phyloP scores from a whole-genome alignment of 2,797 vertebrate species.

The Rhinophrynus dorsalis region DNA sequence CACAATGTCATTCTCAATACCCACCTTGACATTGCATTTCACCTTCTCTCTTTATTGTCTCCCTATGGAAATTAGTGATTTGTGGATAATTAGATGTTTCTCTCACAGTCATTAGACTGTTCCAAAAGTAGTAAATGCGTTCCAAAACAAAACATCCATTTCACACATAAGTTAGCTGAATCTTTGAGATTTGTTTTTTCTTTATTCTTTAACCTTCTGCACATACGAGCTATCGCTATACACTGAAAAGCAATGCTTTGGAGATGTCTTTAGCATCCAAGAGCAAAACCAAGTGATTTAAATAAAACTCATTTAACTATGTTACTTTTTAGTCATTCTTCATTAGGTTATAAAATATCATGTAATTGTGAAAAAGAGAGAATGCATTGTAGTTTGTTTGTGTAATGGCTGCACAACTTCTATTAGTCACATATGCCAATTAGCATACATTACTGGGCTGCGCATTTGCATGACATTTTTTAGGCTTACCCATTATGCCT shows the following conservation, averaged over 20 bases:
- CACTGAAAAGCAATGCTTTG: too few species aligned
- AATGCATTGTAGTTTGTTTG: conserved; percentile 19
- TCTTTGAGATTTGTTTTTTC: conserved; percentile 30
- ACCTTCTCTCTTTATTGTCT: conserved; percentile 23
- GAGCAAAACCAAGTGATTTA: conserved; percentile 14
- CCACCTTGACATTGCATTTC: conserved; percentile 18
- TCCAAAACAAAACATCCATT: conserved; percentile 17
- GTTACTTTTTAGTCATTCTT: conserved; percentile 36
- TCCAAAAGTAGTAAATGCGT: conserved; percentile 28
- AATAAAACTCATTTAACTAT: conserved; percentile 20
- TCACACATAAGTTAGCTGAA: conserved; percentile 17
- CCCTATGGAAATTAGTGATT: conserved; percentile 35
- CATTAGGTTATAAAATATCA: conserved; percentile 40
- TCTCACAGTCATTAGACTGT: conserved; percentile 18
- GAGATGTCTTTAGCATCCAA: too few species aligned
- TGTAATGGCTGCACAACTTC: conserved; percentile 18
- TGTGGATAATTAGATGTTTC: conserved; percentile 37
- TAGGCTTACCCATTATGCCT: conserved; percentile 20
- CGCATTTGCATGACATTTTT: conserved; percentile 40
- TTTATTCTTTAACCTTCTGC: conserved; percentile 25
- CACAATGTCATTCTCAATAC: neutral
- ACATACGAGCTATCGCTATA: too few species aligned
- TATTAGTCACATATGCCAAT: conserved; percentile 34
- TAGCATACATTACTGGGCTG: conserved; percentile 38
- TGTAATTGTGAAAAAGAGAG: conserved; percentile 16